Percentiles rank a stretch among this genome's conserved stretches.
Evolutionary conservation across 2,113 vertebrate species (phyloP).

Genomic region (Bambusicola thoracicus): DNA sequence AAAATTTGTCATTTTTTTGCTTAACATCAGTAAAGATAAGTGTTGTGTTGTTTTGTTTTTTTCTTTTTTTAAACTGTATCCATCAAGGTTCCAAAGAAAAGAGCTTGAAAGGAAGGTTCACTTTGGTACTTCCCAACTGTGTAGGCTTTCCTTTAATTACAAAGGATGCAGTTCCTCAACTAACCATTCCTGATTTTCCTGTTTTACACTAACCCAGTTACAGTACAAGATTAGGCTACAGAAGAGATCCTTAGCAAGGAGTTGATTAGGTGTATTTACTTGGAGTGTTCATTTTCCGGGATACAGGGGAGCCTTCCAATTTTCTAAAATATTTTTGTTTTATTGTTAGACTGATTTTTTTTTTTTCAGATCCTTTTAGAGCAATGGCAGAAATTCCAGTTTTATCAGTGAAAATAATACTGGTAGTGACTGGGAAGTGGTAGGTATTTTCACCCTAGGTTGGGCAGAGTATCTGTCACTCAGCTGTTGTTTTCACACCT

Average conservation of each 20-base stretch:
- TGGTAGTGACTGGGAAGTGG: background rate
- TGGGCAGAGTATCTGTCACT: background rate
- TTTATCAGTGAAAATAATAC: background rate
- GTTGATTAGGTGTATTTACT: background rate
- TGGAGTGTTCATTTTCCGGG: background rate
- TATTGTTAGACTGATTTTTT: background rate
- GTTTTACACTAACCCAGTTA: conserved; percentile 23
- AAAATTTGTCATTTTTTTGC: background rate
- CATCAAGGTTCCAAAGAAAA: background rate
- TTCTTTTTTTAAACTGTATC: too few species aligned
- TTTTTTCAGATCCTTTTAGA: background rate
- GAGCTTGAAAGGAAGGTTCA: background rate
- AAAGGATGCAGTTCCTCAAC: conserved; percentile 28
- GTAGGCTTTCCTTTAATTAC: conserved; percentile 52
- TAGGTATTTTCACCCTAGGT: background rate
- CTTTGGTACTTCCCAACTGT: background rate
- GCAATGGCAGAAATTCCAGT: rapidly evolving
- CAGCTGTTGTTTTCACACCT: background rate
- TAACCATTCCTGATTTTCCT: conserved; percentile 66
- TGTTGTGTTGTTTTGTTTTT: too few species aligned
- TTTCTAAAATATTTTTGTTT: background rate
- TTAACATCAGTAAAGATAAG: background rate
- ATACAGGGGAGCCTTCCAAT: background rate
- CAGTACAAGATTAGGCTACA: conserved; percentile 4
- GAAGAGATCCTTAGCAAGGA: background rate